These are phyloP conservation scores for Lepidurus arcticus DNA, from an alignment of 1,140 invertebrate species.

Conservation along the genomic window DNA sequence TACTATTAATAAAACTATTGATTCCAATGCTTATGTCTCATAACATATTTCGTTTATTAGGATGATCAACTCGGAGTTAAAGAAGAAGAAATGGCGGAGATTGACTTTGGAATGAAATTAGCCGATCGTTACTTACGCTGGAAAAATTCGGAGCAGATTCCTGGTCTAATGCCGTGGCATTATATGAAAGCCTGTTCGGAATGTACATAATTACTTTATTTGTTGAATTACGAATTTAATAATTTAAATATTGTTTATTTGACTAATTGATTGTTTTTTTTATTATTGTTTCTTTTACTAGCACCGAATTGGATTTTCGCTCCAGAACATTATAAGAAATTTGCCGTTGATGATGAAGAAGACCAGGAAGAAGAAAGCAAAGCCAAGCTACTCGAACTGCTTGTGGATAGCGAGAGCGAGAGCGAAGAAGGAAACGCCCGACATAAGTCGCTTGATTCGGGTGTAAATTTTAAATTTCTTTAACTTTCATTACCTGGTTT, in stretches of 20 bases:
- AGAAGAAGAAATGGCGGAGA: not conserved
- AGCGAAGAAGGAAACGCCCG: not conserved
- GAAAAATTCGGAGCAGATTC: not conserved
- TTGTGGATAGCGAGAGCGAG: not conserved
- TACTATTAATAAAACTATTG: not conserved
- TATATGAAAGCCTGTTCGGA: not conserved
- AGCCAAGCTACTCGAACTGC: not conserved
- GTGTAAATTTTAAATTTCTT: too few species aligned
- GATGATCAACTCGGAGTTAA: not conserved
- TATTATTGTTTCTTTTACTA: not conserved
- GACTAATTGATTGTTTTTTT: not conserved
- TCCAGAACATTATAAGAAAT: not conserved
- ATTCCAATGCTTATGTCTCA: not conserved
- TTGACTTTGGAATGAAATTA: not conserved
- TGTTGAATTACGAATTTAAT: too few species aligned
- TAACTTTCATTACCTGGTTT: too few species aligned
- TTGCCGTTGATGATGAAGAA: not conserved
- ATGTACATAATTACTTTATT: not conserved
- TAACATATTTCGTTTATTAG: not conserved
- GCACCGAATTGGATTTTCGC: not conserved
- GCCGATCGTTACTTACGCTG: not conserved
- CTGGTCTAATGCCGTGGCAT: not conserved
- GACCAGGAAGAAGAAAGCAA: not conserved
- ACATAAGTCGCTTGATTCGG: too few species aligned
- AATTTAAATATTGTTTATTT: too few species aligned